Evolutionary conservation across 2,113 vertebrate species (phyloP).

Genomic region (Apeltes quadracus): DNA sequence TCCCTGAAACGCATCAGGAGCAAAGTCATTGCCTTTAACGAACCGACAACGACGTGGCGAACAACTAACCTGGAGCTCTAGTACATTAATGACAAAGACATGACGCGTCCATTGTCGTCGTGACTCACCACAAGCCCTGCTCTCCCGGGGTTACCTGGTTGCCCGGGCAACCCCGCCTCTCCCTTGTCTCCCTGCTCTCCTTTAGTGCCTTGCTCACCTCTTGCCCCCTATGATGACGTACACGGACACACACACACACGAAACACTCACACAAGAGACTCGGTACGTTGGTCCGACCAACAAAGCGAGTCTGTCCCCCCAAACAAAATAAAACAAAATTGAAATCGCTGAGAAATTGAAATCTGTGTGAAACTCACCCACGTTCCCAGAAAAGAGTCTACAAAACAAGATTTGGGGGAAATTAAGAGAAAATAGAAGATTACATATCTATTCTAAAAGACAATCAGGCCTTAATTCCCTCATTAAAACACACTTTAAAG

Average conservation of each 20-base stretch:
- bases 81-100: no score
- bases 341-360: not conserved
- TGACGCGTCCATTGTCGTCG: not conserved
- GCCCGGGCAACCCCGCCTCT: constrained; percentile 79
- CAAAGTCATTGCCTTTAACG: not conserved
- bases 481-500: not conserved
- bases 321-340: not conserved
- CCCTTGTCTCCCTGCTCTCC: constrained; percentile 89
- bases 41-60: no score
- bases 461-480: not conserved
- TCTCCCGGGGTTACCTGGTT: constrained; percentile 84
- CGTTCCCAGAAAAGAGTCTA: constrained; percentile 49
- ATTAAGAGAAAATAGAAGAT: not conserved
- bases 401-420: not conserved
- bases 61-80: no score
- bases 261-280: constrained; percentile 4
- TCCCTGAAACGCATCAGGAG: constrained; percentile 78
- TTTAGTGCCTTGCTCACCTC: constrained; percentile 75
- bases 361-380: constrained; percentile 61
- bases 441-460: not conserved
- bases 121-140: constrained; percentile 85
- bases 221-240: constrained; percentile 75
- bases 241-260: constrained; percentile 16
- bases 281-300: not conserved
- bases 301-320: not conserved